Base-by-base conservation (phyloP, 1,140 invertebrate genomes). In the Drosophila azteca region DNA sequence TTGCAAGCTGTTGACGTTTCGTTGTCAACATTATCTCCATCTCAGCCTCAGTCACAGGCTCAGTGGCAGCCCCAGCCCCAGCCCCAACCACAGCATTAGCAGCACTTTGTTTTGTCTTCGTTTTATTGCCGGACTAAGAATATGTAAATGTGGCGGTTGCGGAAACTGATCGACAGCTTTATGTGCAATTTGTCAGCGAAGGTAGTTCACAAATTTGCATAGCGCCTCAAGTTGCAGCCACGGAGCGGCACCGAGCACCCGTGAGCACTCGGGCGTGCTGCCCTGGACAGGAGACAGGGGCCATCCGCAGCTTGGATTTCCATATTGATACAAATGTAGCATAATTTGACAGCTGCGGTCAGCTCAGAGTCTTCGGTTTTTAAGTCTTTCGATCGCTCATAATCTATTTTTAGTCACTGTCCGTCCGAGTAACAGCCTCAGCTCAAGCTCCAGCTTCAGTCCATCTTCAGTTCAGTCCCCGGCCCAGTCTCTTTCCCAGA, bases 131-230 rank as follows among this genome's bases (percentile, higher is more conserved):
- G 26, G 15, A 39, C 29, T 29, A 54, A 48, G 49, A 49, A 65
- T 79, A 80, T 82, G 74, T 49, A 79, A 82, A 76, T 80, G 58
- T 31, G 69, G 57, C 53, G 45, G 55, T 74, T 79, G 69, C 78
- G 81, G 76, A 87, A 90, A 82, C 67, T 77, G 82, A 90, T 85
- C 76, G 87, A 82, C 87, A 90, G 87, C 79, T 90, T 90, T 90
- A 85, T 90, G 79, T 71, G 87, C 87, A 90, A 90, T 90, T 90
- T 90, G 85, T 90, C 87, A 87, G 79, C 62, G 78, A 79, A 79
- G 84, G 61, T 83, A 88, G 83, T 89, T 77, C 84, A 79, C 84
- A 61, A 88, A 84, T 88, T 88, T 88, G 79, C 83, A 88, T 87
- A 87, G 84, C 75, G 82, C 77, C 81, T 55, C 35, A 5, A 39